Conservation (phyloP, 1,140 invertebrate species). For the Campoletis sonorensis region DNA sequence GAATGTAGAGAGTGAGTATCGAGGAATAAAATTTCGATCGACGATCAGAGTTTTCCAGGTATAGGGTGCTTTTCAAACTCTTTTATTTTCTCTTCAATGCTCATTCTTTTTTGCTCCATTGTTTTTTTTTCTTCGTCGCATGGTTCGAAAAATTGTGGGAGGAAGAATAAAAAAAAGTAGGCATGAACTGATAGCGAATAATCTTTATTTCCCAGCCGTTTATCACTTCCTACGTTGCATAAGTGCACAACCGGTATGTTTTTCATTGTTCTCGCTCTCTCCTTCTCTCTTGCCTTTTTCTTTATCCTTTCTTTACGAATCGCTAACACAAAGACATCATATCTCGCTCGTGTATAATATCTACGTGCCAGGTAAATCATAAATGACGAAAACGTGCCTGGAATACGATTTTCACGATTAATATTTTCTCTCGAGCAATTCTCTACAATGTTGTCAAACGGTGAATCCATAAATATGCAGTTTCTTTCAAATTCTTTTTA, state of each 20-base stretch:
- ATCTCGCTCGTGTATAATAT: background rate
- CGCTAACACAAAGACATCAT: conserved; percentile 7
- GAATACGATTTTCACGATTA: background rate
- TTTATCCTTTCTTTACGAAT: conserved; percentile 9
- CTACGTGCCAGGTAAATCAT: background rate
- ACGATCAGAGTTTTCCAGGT: background rate
- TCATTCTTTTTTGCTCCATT: background rate
- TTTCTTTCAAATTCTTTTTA: no score
- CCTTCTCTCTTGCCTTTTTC: conserved; percentile 32
- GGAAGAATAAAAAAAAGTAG: conserved; percentile 25
- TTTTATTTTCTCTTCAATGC: no score
- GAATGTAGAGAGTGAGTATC: background rate
- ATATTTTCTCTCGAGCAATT: background rate
- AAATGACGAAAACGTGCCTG: background rate
- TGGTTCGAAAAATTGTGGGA: conserved; percentile 1
- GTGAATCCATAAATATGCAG: no score
- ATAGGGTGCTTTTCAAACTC: background rate
- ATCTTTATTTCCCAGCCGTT: conserved; percentile 51
- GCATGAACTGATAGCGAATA: conserved; percentile 44
- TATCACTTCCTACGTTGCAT: conserved; percentile 56
- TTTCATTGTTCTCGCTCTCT: background rate
- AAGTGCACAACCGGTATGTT: conserved; percentile 55
- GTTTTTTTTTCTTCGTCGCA: background rate
- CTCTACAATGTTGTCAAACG: no score
- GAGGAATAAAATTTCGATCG: background rate